A percentile compares a stretch with the other conserved stretches of the same genome.
Conservation (phyloP, 2,113 vertebrate genomes). For the Apus apus region DNA sequence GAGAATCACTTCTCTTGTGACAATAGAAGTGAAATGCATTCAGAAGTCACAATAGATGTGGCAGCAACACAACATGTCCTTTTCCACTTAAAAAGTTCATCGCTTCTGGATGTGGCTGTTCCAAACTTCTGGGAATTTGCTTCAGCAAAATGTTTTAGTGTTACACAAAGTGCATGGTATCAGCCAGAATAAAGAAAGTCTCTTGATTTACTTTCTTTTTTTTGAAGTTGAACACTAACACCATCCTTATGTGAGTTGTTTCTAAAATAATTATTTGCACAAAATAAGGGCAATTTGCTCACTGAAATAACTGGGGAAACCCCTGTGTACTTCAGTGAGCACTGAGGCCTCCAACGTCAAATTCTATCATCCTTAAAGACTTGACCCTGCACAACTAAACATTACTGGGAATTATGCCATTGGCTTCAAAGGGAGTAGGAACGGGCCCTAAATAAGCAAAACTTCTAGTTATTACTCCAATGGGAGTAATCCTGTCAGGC, state of each 20-base stretch:
- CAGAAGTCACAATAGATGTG: constrained; percentile 28
- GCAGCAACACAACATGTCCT: background rate
- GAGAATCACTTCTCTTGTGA: background rate
- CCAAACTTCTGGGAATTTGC: background rate
- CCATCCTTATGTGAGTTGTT: background rate
- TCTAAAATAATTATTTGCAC: background rate
- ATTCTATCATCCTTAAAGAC: constrained; percentile 46
- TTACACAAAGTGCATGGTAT: background rate
- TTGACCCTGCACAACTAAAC: constrained; percentile 55
- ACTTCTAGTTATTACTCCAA: constrained; percentile 55
- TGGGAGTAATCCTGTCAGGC: constrained; percentile 42
- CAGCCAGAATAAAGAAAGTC: background rate
- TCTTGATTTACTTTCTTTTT: background rate
- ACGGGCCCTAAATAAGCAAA: constrained; percentile 62
- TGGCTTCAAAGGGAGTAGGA: constrained; percentile 63
- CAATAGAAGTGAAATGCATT: background rate
- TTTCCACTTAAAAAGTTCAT: constrained; percentile 17
- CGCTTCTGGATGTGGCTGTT: constrained; percentile 5
- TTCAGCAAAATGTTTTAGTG: background rate
- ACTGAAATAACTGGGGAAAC: constrained; percentile 24
- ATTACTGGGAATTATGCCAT: constrained; percentile 61
- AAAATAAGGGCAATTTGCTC: background rate
- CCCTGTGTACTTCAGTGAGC: background rate
- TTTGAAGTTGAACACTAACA: background rate
- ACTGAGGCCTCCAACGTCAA: background rate